phyloP scores from a whole-genome alignment of 1,140 invertebrate genomes.

The Pristionchus pacificus region DNA sequence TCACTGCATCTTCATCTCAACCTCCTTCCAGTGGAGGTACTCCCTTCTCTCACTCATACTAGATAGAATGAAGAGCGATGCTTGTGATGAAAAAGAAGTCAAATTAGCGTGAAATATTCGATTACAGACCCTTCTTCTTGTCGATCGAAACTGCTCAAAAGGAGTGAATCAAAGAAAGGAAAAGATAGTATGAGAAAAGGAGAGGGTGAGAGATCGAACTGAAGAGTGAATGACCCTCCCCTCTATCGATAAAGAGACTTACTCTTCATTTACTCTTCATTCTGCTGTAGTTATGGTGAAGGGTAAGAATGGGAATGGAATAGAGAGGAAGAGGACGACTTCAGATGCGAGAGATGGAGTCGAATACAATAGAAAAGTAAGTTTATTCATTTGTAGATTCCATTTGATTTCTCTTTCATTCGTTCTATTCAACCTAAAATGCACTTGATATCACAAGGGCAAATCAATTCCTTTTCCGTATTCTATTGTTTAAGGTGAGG shows the following conservation, averaged over 20 bases:
- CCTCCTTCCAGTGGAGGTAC: too few species aligned
- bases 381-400: constrained; percentile 1
- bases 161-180: too few species aligned
- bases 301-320: neutral
- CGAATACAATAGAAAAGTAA: constrained; percentile 13
- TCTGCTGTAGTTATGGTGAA: neutral
- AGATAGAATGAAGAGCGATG: too few species aligned
- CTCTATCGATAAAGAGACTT: constrained; percentile 1
- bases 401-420: constrained; percentile 4
- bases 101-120: too few species aligned
- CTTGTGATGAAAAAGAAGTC: too few species aligned
- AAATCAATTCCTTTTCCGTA: neutral
- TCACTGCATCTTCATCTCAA: too few species aligned
- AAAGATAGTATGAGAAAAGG: neutral
- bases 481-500: constrained; percentile 28
- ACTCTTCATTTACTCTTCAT: neutral
- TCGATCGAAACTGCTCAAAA: too few species aligned
- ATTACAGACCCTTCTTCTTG: too few species aligned
- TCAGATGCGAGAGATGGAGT: constrained; percentile 9
- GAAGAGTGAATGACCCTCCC: constrained; percentile 1
- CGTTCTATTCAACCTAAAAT: neutral
- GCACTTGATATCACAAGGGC: neutral
- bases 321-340: constrained; percentile 7
- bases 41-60: too few species aligned
- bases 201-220: constrained; percentile 13